Percentiles rank a stretch among this genome's conserved stretches.
These are phyloP conservation scores for Astatotilapia flaviijosephi DNA, from an alignment of 2,113 vertebrate genomes.

Conservation along the genomic window DNA sequence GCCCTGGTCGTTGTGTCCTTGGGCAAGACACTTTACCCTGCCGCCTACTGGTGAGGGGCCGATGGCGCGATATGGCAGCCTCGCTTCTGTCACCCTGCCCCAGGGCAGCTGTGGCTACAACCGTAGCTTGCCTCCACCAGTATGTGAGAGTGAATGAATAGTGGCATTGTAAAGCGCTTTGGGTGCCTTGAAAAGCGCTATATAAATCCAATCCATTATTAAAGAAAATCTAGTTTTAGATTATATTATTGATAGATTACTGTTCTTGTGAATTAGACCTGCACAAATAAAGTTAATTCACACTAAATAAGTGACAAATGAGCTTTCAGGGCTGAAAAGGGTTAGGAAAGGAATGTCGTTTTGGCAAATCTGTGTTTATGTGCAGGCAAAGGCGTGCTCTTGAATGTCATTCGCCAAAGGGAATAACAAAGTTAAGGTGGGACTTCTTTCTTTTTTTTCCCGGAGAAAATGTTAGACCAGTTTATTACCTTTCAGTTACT, in stretches of 20 bases:
- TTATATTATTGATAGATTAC: neutral
- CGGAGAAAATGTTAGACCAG: neutral
- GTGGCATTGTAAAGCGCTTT: no score
- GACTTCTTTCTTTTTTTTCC: neutral
- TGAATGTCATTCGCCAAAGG: neutral
- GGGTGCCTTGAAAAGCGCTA: no score
- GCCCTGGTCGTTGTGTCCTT: no score
- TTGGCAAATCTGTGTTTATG: neutral
- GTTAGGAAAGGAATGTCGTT: constrained; percentile 19
- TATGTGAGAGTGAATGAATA: no score
- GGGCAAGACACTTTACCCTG: no score
- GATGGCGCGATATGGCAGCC: no score
- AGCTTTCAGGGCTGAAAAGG: neutral
- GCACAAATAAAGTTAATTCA: neutral
- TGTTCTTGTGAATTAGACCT: neutral
- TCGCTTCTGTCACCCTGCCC: no score
- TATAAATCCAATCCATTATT: no score
- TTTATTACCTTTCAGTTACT: constrained; percentile 14
- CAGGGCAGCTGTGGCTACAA: no score
- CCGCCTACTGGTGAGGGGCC: no score
- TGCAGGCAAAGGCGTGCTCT: constrained; percentile 26
- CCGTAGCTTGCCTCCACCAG: no score
- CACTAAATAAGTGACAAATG: neutral
- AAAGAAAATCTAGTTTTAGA: neutral
- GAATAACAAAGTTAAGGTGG: constrained; percentile 4